Conservation (phyloP, 2,113 vertebrate species). For the Gasterosteus nipponicus region DNA sequence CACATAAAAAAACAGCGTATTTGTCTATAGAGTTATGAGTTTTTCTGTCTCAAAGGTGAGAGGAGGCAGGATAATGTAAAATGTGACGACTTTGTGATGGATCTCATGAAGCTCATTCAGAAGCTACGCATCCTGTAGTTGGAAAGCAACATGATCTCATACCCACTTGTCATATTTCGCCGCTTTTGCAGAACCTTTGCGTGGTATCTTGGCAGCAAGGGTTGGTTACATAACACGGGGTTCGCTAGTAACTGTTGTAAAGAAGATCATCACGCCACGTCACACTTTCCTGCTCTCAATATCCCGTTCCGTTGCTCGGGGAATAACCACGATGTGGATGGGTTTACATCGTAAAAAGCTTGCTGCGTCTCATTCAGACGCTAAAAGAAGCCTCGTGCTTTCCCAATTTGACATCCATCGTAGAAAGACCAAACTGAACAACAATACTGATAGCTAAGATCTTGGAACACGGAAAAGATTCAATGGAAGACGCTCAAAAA, state of each 20-base stretch:
- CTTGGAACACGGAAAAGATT: too few relatives aligned
- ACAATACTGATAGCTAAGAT: too few relatives aligned
- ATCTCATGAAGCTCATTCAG: too few relatives aligned
- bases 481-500: too few relatives aligned
- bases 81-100: not conserved
- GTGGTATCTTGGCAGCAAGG: not conserved
- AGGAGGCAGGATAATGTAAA: not conserved
- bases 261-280: not conserved
- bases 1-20: not conserved
- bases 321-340: not conserved
- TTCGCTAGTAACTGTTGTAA: not conserved
- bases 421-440: too few relatives aligned
- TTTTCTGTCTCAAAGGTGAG: not conserved
- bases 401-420: too few relatives aligned
- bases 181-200: not conserved
- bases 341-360: too few relatives aligned
- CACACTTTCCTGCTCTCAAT: too few relatives aligned
- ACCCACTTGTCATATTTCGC: not conserved
- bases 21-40: too few relatives aligned
- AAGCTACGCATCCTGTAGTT: not conserved
- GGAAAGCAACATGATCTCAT: not conserved
- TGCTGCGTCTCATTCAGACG: too few relatives aligned
- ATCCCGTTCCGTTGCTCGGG: too few relatives aligned
- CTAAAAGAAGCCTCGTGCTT: too few relatives aligned
- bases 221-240: not conserved